Base-by-base conservation (phyloP, 2,113 vertebrate species). In the Chroicocephalus ridibundus region DNA sequence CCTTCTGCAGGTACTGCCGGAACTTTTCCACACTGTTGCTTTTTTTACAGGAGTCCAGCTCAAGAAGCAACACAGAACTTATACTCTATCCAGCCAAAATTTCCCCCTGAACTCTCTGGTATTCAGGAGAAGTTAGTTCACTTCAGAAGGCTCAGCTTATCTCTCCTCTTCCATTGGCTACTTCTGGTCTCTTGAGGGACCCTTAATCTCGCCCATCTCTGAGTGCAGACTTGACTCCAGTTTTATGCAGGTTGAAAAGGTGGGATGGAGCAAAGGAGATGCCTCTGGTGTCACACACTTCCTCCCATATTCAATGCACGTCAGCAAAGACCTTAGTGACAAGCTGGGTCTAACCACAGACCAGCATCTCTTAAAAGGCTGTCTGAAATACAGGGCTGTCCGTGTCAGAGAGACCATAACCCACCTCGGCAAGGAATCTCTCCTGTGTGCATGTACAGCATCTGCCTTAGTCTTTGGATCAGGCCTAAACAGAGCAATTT, bases 1-100 rank as follows among this genome's bases (percentile, higher is more conserved):
- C 4, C 2, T 47, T 82, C 32, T 44, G 13, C 1, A 0, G 21
- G 17, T n/a, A 9, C 15, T 61, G 51, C 51, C 2, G 0, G 16
- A 15, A 17, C 26, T 52, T 65, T 77, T 44, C 21, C 44, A 42
- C 18, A 24, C 10, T 0, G 0, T 5, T 49, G 38, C 25, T 71
- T 64, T 49, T 18, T 11, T 32, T 66, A 13, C 76, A 74, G 81
- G 17, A 77, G 22, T 40, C 58, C 58, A 26, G 75, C 64, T 47
- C n/a, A 66, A 72, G 60, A 57, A 31, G 22, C 42, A 38, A 13
- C 22, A 31, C 9, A 47, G 26, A 9, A 32, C 8, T 32, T 27
- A 7, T 0, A 8, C 20, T 57, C 61, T 60, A 21, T 15, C 11
- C 58, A 57, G 57, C 11, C 21, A 49, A 26, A 76, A 47, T 21